Evolutionary conservation across 2,797 vertebrate species (phyloP).

Genomic region (Masticophis lateralis): DNA sequence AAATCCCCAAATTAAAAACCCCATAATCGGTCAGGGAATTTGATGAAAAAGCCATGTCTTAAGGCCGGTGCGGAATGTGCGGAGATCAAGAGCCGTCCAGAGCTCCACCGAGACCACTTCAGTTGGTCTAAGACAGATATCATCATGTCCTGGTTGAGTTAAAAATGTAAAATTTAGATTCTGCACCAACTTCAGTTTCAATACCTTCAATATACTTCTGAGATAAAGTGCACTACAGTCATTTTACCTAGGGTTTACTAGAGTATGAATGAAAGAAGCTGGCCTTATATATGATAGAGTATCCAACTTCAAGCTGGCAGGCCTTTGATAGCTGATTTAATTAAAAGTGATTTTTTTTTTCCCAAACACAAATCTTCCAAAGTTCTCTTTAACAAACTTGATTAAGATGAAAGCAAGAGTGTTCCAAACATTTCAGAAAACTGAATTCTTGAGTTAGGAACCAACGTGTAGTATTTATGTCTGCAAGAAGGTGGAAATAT

Average conservation of each 20-base stretch:
- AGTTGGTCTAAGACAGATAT: neutral
- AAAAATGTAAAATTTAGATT: neutral
- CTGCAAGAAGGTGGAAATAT: neutral
- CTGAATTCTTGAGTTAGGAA: neutral
- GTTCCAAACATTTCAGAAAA: neutral
- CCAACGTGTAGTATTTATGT: neutral
- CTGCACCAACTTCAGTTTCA: neutral
- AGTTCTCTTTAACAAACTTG: neutral
- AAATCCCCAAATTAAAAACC: too few species aligned
- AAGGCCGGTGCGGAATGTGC: too few species aligned
- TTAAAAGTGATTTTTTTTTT: neutral
- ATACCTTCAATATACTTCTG: neutral
- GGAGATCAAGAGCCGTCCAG: too few species aligned
- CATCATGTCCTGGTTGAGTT: neutral
- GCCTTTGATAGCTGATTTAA: neutral
- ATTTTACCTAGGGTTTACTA: neutral
- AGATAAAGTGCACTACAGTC: neutral
- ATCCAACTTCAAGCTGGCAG: neutral
- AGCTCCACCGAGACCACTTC: too few species aligned
- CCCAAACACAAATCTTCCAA: neutral
- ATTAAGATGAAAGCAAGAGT: neutral
- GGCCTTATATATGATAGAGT: neutral
- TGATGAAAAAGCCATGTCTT: too few species aligned
- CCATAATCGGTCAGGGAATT: too few species aligned
- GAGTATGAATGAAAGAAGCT: neutral